These are phyloP conservation scores for Palythoa grandis DNA, from an alignment of 92 coral and sea anemone genomes.

Conservation along the genomic window DNA sequence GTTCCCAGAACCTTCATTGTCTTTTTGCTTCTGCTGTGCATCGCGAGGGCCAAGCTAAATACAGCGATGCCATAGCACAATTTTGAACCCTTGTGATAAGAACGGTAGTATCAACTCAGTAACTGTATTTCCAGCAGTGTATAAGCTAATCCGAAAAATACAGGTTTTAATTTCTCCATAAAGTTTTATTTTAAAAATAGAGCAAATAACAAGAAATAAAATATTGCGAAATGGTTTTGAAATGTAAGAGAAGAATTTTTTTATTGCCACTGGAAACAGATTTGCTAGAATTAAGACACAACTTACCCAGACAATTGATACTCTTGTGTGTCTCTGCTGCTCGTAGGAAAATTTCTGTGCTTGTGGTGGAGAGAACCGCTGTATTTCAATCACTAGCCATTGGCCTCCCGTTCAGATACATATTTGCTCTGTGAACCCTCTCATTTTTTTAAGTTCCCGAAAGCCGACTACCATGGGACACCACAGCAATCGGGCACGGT, in stretches of 20 bases:
- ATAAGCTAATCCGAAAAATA: background rate
- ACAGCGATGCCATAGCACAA: background rate
- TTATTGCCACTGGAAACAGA: background rate
- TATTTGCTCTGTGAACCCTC: constrained; percentile 17
- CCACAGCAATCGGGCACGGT: constrained; percentile 8
- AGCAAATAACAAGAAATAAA: background rate
- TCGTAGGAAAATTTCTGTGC: constrained; percentile 10
- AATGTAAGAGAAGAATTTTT: background rate
- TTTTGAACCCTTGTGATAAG: constrained; percentile 20
- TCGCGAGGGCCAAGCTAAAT: constrained; percentile 19
- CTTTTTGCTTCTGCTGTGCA: constrained; percentile 40
- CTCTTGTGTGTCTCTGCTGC: constrained; percentile 12
- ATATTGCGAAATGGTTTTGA: background rate
- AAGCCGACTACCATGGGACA: constrained; percentile 24
- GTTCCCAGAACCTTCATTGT: constrained; percentile 17
- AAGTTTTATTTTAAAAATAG: background rate
- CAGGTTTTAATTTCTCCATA: too few relatives aligned
- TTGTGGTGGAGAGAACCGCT: background rate
- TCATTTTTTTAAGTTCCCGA: constrained; percentile 29
- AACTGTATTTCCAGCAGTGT: constrained; percentile 12
- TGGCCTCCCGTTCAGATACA: background rate
- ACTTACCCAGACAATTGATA: constrained; percentile 19
- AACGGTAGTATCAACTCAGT: background rate
- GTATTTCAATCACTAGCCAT: background rate
- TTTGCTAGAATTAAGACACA: background rate